Base-by-base conservation (phyloP, 2,888 invertebrate species). In the Philopedon plagiatum region DNA sequence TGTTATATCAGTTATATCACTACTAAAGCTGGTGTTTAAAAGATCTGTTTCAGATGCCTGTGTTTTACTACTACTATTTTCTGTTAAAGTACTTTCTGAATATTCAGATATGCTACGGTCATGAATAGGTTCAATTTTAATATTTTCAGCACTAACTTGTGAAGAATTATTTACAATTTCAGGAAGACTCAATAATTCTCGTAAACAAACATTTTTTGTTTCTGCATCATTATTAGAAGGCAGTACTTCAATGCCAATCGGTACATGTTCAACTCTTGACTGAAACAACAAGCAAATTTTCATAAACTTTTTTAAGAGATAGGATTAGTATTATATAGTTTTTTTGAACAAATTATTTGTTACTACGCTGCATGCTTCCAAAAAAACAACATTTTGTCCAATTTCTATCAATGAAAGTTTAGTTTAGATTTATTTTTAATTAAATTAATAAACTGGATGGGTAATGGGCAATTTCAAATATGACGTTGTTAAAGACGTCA, bases 1-100 rank as follows among this genome's bases (percentile, higher is more conserved):
- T 39, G 69, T 69, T 13, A 57, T 61, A 29, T 71, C 73, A 49
- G n/a, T n/a, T n/a, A n/a, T n/a, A n/a, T 73, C 64, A 44, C 72
- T 41, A 68, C 61, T 72, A 60, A 72, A 72, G 37, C 72, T 72
- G 8, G 57, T 29, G 49, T 72, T 72, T 39, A 72, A 32, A 13
- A 72, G 13, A 63, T 72, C 72, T 46, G 66, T 49, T 32, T 72
- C 72, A 7, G 72, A 70, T 13, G 26, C 26, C n/a, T 26, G 56
- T 13, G 26, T 46, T 39, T 13, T 56, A 19, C 32, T 26, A 11
- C 15, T 46, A 57, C 23, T 21, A n/a, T n/a, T 37, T 26, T 62
- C 44, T 5, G 21, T 34, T 37, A 39, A n/a, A 29, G 1, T 34
- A 57, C n/a, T 37, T 26, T 64, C 58, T 15, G 23, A 44, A 21